Base-by-base conservation (phyloP, 2,113 vertebrate species). In the Pungitius pungitius region DNA sequence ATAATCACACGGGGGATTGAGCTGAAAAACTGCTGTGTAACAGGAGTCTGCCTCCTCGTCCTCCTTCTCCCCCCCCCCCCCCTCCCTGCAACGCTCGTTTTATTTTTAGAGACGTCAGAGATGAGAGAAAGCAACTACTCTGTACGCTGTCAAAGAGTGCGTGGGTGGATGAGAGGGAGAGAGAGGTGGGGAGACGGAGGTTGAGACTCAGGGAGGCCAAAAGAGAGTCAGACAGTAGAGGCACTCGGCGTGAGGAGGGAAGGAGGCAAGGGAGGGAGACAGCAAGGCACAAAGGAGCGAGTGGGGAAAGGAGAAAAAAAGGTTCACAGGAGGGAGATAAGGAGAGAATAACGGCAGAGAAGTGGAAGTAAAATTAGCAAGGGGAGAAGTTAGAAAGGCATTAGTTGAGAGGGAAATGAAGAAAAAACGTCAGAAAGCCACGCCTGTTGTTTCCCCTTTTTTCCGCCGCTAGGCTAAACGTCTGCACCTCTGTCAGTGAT, bases 31-130 rank as follows among this genome's bases (percentile, higher is more conserved):
- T 86, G 87, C 87, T 84, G 87, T 58, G 86, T 89, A 91, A 91
- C 86, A 18, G 49, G 45, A 61, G 65, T 81, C 83, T 83, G 77
- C 77, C 42, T 69, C 49, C 65, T 82, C 27, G n/a, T 52, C 69
- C 69, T 61, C 73, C 64, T 65, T 43, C 65, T 70, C 69, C 11
- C 22, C 27, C 8, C n/a, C 40, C 55, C 55, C 51, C 56, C 22
- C 26, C 54, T 60, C 30, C 69, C n/a, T 68, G 22, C 85, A 67
- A 66, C 45, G 62, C 68, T 55, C 62, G 26, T 89, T 91, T 55
- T 89, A 89, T 91, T 91, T 89, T 91, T 89, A 88, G 87, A 88
- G 73, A 80, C 75, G 83, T 86, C 66, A 22, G 69, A 85, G 84
- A 88, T 80, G 78, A 87, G 85, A 81, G 85, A 82, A 86, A 68